Evolutionary conservation across 2,113 vertebrate genomes (phyloP).

Genomic region (Muntiacus reevesi): DNA sequence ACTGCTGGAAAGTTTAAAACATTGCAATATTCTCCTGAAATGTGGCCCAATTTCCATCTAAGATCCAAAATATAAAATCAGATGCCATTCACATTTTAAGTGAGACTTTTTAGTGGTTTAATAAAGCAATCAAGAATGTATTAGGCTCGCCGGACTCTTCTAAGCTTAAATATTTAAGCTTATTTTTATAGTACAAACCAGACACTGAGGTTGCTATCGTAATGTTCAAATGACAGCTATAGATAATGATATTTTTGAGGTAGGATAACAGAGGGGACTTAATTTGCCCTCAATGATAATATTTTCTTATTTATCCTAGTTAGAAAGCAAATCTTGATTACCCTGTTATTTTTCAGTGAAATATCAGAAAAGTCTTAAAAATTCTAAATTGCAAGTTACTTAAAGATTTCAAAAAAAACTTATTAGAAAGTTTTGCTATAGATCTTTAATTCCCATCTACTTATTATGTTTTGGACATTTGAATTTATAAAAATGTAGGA

Average conservation of each 20-base stretch:
- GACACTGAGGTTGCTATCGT: not conserved
- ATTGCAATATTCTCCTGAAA: not conserved
- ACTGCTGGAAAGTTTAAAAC: not conserved
- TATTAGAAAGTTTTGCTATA: not conserved
- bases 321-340: not conserved
- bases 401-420: not conserved
- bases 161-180: not conserved
- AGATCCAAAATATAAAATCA: not conserved
- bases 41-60: not conserved
- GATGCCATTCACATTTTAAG: not conserved
- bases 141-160: not conserved
- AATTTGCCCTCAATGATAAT: not conserved
- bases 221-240: not conserved
- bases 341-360: not conserved
- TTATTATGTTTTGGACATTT: not conserved
- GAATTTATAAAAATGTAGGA: not conserved
- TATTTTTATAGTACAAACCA: constrained; percentile 8
- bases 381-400: not conserved
- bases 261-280: not conserved
- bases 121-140: not conserved
- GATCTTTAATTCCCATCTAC: not conserved
- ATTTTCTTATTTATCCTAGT: not conserved
- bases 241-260: not conserved
- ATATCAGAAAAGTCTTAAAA: not conserved
- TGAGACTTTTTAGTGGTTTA: not conserved